Base-by-base conservation (phyloP, 2,797 vertebrate species). In the Discoglossus pictus region DNA sequence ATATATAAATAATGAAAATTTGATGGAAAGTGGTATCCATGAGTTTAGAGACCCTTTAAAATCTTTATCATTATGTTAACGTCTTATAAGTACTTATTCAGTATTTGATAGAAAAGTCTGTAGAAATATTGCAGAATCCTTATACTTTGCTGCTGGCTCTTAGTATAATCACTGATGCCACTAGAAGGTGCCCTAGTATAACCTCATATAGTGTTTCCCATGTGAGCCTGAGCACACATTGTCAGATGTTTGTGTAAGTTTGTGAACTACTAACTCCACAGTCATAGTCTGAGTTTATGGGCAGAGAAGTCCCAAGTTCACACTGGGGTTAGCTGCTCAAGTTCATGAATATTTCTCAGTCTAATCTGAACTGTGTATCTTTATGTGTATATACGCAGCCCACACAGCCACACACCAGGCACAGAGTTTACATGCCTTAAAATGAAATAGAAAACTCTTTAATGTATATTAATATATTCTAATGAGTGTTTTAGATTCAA, bases 351-450 rank as follows among this genome's bases (percentile, higher is more conserved):
- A 61, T 46, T 61, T 68, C 38, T 68, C 47, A 53, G 53, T 46
- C 48, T 68, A 52, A 68, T 68, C 65, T 60, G 2, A 11, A 68
- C 42, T 25, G 25, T 25, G 6, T 53, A 68, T 68, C 58, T 61
- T 53, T 52, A 50, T 60, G 12, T 15, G 25, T 42, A 61, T 51
- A 39, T 15, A 54, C 20, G 55, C 38, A 68, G 23, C 65, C 65
- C 65, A 68, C 65, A 54, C 27, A 68, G 48, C 56, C 48, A 68
- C 65, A 61, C 65, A n/a, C 13, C 2, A 42, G 8, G 11, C 18
- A 15, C 18, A 62, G 17, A 17, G 4, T 31, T n/a, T n/a, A n/a
- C n/a, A n/a, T n/a, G n/a, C 27, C 27, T 31, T 31, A 9, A 4
- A 4, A 46, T 46, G 16, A 46, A 5, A 20, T 6, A 21, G 23